Conservation (phyloP, 2,888 invertebrate genomes). For the Camponotus fellah region DNA sequence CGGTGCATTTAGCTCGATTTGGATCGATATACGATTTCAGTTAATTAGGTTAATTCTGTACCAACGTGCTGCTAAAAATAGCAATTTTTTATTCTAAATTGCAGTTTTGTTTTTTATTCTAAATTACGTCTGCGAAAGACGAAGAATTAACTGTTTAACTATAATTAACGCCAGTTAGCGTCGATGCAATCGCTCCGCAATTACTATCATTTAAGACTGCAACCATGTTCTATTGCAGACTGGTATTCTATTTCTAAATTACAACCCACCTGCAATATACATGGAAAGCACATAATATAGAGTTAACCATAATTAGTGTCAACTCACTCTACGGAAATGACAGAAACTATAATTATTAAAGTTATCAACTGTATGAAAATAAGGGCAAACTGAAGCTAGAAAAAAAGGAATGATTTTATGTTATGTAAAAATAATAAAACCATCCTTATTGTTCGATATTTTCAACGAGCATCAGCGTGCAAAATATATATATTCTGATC, state of each 20-base stretch:
- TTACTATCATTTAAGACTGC: conserved; percentile 13
- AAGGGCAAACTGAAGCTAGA: background rate
- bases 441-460: too few relatives aligned
- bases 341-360: background rate
- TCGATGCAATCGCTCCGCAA: conserved; percentile 5
- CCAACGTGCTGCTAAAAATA: background rate
- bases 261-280: background rate
- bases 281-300: conserved; percentile 4
- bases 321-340: conserved; percentile 5
- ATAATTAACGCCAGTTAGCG: conserved; percentile 18
- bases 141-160: conserved; percentile 5
- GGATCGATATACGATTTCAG: background rate
- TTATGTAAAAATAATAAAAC: too few relatives aligned
- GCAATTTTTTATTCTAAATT: conserved; percentile 8
- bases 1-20: background rate
- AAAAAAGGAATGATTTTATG: background rate
- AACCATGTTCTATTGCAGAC: background rate
- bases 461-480: too few relatives aligned
- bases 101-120: conserved; percentile 1
- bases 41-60: background rate
- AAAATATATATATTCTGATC: too few relatives aligned
- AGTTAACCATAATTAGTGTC: conserved; percentile 1
- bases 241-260: conserved; percentile 20
- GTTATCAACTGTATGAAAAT: background rate
- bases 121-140: background rate